Evolutionary conservation across 2,797 vertebrate genomes (phyloP).

Genomic region (Nothura maculosa): DNA sequence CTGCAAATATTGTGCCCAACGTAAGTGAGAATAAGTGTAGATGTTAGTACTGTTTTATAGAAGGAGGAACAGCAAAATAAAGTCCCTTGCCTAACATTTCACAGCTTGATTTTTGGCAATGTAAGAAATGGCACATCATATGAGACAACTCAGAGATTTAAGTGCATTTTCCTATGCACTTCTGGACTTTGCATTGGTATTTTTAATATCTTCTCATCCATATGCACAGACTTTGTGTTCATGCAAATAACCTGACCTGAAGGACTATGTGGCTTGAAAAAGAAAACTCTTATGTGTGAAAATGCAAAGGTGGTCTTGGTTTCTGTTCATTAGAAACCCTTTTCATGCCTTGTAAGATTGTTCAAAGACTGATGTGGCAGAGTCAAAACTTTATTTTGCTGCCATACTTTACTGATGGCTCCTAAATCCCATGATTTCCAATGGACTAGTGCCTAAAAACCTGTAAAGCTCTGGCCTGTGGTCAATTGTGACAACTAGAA

Average conservation of each 20-base stretch:
- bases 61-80: neutral
- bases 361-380: neutral
- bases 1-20: neutral
- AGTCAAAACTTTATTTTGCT: neutral
- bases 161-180: neutral
- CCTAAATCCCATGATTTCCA: neutral
- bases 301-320: neutral
- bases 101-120: neutral
- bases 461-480: neutral
- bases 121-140: neutral
- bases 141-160: neutral
- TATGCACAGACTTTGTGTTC: neutral
- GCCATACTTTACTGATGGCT: neutral
- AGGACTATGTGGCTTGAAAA: neutral
- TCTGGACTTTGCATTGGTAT: neutral
- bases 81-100: neutral
- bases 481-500: neutral
- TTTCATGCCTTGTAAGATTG: neutral
- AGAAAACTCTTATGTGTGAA: neutral
- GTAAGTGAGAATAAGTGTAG: neutral
- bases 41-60: neutral
- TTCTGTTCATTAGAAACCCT: accelerated
- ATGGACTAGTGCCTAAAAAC: neutral
- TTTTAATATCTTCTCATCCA: neutral
- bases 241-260: neutral